These are phyloP conservation scores for Characodon lateralis DNA, from an alignment of 2,797 vertebrate genomes.

Conservation along the genomic window DNA sequence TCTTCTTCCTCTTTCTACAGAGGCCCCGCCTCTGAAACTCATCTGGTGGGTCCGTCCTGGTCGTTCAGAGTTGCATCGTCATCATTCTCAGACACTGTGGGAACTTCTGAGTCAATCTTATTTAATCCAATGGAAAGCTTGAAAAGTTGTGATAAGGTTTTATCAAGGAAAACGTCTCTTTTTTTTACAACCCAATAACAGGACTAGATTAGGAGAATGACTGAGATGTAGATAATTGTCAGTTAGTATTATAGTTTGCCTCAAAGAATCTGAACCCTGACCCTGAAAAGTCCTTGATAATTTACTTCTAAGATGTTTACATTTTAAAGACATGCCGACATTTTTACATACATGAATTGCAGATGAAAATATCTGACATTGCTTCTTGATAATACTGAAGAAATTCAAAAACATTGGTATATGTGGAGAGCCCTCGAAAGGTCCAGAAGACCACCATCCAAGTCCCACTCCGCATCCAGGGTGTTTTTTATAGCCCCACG, in stretches of 20 bases:
- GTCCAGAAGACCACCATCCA: slow-evolving; percentile 9
- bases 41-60: slow-evolving; percentile 8
- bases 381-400: neutral
- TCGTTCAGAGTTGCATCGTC: slow-evolving; percentile 44
- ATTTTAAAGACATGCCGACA: neutral
- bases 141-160: slow-evolving; percentile 8
- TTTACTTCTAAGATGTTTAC: neutral
- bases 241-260: neutral
- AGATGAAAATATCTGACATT: neutral
- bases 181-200: slow-evolving; percentile 9
- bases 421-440: neutral
- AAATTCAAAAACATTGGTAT: neutral
- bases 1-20: slow-evolving; percentile 26
- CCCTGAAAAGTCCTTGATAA: neutral
- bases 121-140: neutral
- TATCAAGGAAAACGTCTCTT: slow-evolving; percentile 5
- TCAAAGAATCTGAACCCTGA: neutral
- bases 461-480: slow-evolving; percentile 9
- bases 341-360: neutral
- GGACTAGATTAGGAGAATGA: neutral
- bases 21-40: slow-evolving; percentile 41
- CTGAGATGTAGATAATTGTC: neutral
- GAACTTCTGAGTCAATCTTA: slow-evolving; percentile 58
- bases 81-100: slow-evolving; percentile 50
- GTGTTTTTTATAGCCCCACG: slow-evolving; percentile 58